Evolutionary conservation across 2,888 invertebrate genomes (phyloP).

Genomic region (Erebia palarica): DNA sequence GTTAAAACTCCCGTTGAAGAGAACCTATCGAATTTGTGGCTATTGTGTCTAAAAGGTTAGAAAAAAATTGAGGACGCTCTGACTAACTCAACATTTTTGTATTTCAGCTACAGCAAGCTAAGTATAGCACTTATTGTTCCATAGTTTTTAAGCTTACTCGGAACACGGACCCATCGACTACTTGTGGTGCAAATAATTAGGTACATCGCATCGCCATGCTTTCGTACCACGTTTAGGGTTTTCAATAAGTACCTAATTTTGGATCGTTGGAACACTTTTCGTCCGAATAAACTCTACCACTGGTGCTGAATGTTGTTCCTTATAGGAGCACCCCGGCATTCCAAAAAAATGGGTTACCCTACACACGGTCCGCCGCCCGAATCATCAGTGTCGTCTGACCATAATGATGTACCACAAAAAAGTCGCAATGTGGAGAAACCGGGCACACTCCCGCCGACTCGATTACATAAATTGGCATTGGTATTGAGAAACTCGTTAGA

Average conservation of each 20-base stretch:
- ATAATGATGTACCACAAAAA: conserved; percentile 27
- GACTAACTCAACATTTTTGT: background rate
- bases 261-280: background rate
- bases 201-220: no score
- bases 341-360: conserved; percentile 37
- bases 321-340: conserved; percentile 9
- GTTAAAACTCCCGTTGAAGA: conserved; percentile 62
- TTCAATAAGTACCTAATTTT: background rate
- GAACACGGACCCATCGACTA: no score
- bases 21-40: conserved; percentile 31
- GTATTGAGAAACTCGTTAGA: conserved; percentile 75
- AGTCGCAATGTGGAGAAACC: conserved; percentile 44
- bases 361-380: conserved; percentile 19
- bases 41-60: background rate
- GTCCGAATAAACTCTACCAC: background rate
- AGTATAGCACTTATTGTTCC: no score
- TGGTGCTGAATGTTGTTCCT: background rate
- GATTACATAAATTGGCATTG: conserved; percentile 64
- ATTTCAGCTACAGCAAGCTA: no score
- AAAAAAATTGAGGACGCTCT: background rate
- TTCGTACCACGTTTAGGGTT: no score
- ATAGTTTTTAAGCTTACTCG: no score
- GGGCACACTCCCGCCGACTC: conserved; percentile 52
- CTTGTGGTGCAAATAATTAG: no score
- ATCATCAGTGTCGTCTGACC: conserved; percentile 26